Evolutionary conservation across 2,113 vertebrate genomes (phyloP).

Genomic region (Platichthys stellatus): DNA sequence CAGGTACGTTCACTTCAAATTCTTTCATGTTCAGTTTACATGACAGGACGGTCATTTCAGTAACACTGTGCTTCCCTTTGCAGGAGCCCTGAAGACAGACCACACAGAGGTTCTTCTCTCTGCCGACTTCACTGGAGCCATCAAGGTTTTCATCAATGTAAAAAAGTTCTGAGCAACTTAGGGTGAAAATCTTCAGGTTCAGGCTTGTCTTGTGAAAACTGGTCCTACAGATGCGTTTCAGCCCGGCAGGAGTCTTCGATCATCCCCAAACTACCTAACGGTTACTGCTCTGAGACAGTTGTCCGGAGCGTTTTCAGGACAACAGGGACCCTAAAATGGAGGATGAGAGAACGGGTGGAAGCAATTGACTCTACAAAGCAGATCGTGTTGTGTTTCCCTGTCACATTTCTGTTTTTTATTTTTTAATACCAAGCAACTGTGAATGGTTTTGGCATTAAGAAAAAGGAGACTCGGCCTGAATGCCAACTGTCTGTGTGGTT

Average conservation of each 20-base stretch:
- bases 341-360: slow-evolving; percentile 36
- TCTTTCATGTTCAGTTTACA: neutral
- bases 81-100: slow-evolving; percentile 93
- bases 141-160: slow-evolving; percentile 98
- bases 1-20: slow-evolving; percentile 79
- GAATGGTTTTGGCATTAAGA: slow-evolving; percentile 54
- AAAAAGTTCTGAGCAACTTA: slow-evolving; percentile 86
- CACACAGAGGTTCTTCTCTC: slow-evolving; percentile 96
- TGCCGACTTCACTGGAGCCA: slow-evolving; percentile 98
- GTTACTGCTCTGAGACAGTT: slow-evolving; percentile 51
- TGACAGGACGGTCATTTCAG: neutral
- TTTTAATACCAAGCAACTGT: slow-evolving; percentile 72
- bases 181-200: neutral
- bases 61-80: neutral
- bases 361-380: slow-evolving; percentile 36
- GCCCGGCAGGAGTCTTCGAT: slow-evolving; percentile 10
- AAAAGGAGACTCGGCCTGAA: neutral
- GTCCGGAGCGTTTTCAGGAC: slow-evolving; percentile 36
- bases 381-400: slow-evolving; percentile 34
- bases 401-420: slow-evolving; percentile 55
- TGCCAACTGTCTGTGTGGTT: slow-evolving; percentile 10
- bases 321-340: slow-evolving; percentile 55
- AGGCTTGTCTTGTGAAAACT: slow-evolving; percentile 9
- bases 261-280: slow-evolving; percentile 46
- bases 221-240: slow-evolving; percentile 41